Conservation (phyloP, 2,797 vertebrate genomes). For the Pelobates cultripes region DNA sequence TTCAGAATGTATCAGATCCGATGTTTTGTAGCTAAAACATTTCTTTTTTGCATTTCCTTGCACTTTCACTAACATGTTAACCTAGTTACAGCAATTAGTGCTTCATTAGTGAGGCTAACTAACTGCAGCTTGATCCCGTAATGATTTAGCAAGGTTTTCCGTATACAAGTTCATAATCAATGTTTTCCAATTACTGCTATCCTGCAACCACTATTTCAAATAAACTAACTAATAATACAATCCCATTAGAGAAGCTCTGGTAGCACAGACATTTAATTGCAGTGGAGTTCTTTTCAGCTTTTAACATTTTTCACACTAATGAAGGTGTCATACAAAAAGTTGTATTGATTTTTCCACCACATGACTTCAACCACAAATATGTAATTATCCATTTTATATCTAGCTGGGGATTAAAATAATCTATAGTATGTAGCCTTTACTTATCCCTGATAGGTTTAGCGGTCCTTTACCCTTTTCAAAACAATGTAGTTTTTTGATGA, state of each 20-base stretch:
- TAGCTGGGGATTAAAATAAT: conserved; percentile 99
- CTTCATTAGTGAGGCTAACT: conserved; percentile 99
- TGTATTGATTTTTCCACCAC: conserved; percentile 99
- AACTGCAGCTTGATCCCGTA: conserved; percentile 98
- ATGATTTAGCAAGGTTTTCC: conserved; percentile 99
- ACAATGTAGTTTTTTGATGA: conserved; percentile 98
- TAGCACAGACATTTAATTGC: conserved; percentile 99
- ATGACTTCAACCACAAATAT: conserved; percentile 99
- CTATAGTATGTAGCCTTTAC: conserved; percentile 99
- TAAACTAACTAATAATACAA: conserved; percentile 99
- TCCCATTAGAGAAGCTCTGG: conserved; percentile 97
- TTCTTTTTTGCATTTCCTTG: conserved; percentile 85
- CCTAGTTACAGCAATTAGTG: conserved; percentile 99
- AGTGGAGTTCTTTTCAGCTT: conserved; percentile 96
- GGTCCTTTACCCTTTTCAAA: conserved; percentile 99
- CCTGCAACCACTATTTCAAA: conserved; percentile 99
- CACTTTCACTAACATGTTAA: conserved; percentile 99
- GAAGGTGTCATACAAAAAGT: conserved; percentile 99
- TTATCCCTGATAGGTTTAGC: conserved; percentile 96
- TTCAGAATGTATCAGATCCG: conserved; percentile 59
- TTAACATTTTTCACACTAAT: conserved; percentile 99
- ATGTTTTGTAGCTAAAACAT: conserved; percentile 67
- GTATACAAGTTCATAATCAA: conserved; percentile 99
- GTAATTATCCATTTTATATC: conserved; percentile 99
- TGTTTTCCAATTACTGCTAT: conserved; percentile 99